These are phyloP conservation scores for Acrocephalus kingi DNA, from an alignment of 2,113 vertebrate genomes.

Conservation along the genomic window DNA sequence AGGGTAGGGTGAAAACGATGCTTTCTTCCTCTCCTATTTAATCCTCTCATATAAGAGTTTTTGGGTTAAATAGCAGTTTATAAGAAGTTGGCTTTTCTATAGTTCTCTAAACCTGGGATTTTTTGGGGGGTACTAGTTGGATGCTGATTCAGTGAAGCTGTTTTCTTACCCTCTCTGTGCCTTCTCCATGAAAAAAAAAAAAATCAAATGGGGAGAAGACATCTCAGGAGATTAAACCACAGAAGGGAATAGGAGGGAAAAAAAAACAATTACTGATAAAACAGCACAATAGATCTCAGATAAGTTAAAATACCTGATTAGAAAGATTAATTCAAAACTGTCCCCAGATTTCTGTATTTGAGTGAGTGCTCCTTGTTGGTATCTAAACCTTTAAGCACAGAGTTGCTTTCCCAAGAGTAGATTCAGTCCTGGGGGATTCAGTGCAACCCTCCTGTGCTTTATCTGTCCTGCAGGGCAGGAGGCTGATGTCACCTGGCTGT, in stretches of 20 bases:
- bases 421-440: neutral
- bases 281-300: neutral
- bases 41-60: accelerated
- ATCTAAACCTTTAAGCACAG: neutral
- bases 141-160: neutral
- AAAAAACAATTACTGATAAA: neutral
- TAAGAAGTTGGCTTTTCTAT: neutral
- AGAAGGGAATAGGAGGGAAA: neutral
- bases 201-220: neutral
- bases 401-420: neutral
- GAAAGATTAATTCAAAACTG: neutral
- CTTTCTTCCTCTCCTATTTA: accelerated
- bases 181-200: neutral
- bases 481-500: neutral
- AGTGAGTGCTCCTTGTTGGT: neutral
- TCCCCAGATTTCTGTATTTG: neutral
- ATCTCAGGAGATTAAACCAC: neutral
- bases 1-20: neutral
- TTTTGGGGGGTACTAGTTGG: accelerated
- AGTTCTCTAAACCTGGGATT: too few species aligned
- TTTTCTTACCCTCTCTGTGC: neutral
- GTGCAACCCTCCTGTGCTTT: neutral
- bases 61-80: neutral
- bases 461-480: neutral
- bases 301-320: neutral